Base-by-base conservation (phyloP, 2,797 vertebrate genomes). In the Crocidura indochinensis region DNA sequence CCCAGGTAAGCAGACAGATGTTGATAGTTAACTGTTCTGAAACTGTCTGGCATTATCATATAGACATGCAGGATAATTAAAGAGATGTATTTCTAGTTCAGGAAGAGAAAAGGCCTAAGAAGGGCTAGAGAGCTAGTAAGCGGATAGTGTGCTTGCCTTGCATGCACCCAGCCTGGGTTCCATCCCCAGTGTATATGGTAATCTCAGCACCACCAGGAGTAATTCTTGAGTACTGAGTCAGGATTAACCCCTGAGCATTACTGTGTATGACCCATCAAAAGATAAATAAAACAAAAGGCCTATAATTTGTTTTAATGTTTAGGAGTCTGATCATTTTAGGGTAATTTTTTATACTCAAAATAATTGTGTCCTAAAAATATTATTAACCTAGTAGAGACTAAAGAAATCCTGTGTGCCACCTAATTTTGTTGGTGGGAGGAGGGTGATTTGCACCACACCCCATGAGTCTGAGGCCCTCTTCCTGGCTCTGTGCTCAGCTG, bases 1-100 rank as follows among this genome's bases (percentile, higher is more conserved):
- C 95, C 83, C 98, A 98, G 98, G 98, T 98, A 98, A 98, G 83
- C 46, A 91, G 84, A 74, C 94, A 84, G 47, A 88, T 77, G 29
- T 51, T 75, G 29, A 69, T 65, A 75, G n/a, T 68, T 46, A 85
- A 67, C 68, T 47, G 19, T 89, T 84, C 80, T 83, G 49, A 73
- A 69, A 79, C 56, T 83, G 53, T n/a, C 10, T 76, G 31, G 81
- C 47, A 77, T 38, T 68, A 87, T 88, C 17, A 72, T 87, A 31
- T 38, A 65, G 27, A 10, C 44, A 51, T 65, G 15, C 44, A 53
- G 31, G 14, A 81, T 47, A 22, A 78, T 29, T 64, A 17, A 75
- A 51, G 76, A 64, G 47, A 65, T 79, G 26, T 31, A 31, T 76
- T 94, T 92, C 44, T 10, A 95, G 47, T 38, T 38, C 73, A 65